phyloP scores from a whole-genome alignment of 2,797 vertebrate species.

The Xyrichtys novacula region DNA sequence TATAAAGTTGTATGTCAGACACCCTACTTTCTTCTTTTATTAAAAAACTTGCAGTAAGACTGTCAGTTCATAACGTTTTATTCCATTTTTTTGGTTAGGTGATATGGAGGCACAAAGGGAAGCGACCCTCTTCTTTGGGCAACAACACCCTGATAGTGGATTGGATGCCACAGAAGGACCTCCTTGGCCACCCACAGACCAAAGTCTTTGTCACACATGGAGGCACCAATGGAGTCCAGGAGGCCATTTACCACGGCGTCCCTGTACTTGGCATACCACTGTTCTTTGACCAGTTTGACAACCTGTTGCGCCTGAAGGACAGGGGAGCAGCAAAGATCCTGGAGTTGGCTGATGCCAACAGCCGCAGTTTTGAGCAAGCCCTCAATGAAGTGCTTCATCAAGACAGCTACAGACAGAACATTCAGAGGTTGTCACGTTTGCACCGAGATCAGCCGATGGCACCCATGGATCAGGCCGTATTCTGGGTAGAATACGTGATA shows the following conservation, averaged over 20 bases:
- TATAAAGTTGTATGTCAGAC: no score
- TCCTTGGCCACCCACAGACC: constrained; percentile 81
- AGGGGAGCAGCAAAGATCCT: constrained; percentile 75
- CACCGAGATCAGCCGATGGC: constrained; percentile 75
- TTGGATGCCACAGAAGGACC: constrained; percentile 85
- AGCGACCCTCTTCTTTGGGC: constrained; percentile 72
- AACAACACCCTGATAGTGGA: constrained; percentile 83
- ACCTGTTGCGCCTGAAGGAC: constrained; percentile 75
- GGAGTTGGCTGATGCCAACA: constrained; percentile 50
- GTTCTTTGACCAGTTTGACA: constrained; percentile 84
- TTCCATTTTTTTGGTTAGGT: constrained; percentile 57
- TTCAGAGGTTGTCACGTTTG: constrained; percentile 73
- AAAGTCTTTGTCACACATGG: constrained; percentile 81
- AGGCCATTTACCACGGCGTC: constrained; percentile 81
- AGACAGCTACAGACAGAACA: constrained; percentile 73
- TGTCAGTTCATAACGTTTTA: neutral
- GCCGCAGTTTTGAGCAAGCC: constrained; percentile 60
- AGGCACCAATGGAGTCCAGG: constrained; percentile 83
- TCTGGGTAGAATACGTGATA: constrained; percentile 83
- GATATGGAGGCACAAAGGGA: constrained; percentile 79
- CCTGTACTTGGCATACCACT: constrained; percentile 81
- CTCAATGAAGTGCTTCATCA: constrained; percentile 62
- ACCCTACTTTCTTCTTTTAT: no score
- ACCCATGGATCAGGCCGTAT: constrained; percentile 75
- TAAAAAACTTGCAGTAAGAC: no score